phyloP scores from a whole-genome alignment of 2,113 vertebrate species.

The Pholis gunnellus region DNA sequence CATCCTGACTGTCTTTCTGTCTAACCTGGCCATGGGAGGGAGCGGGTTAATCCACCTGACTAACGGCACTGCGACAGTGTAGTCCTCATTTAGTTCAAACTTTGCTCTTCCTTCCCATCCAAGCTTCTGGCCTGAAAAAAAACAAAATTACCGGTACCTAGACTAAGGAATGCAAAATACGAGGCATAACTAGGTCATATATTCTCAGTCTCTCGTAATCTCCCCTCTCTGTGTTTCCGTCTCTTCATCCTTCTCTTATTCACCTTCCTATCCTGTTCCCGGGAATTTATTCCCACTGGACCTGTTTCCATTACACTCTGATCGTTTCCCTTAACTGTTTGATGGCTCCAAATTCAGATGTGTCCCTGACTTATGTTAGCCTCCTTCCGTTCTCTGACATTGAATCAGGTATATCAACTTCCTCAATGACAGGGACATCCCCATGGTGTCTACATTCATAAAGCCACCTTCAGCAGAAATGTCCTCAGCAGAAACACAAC shows the following conservation, averaged over 20 bases:
- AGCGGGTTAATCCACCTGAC: constrained; percentile 47
- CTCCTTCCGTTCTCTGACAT: constrained; percentile 14
- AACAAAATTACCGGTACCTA: constrained; percentile 54
- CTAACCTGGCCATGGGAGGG: constrained; percentile 29
- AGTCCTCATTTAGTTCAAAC: constrained; percentile 41
- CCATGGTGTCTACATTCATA: background rate
- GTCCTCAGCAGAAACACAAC: background rate
- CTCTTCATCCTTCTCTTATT: constrained; percentile 27
- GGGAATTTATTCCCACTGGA: constrained; percentile 51
- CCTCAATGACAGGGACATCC: background rate
- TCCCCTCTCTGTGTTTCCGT: constrained; percentile 4
- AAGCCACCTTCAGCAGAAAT: constrained; percentile 17
- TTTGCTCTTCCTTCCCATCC: constrained; percentile 19
- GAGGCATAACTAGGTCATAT: constrained; percentile 76
- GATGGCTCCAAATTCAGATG: constrained; percentile 42
- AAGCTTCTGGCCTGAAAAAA: constrained; percentile 27
- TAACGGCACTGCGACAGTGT: constrained; percentile 3
- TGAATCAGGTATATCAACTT: background rate
- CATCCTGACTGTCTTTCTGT: constrained; percentile 54
- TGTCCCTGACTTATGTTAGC: constrained; percentile 10
- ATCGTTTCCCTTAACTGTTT: constrained; percentile 46
- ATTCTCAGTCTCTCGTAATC: constrained; percentile 25
- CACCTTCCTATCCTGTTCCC: constrained; percentile 47
- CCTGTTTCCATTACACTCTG: constrained; percentile 41
- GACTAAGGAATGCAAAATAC: constrained; percentile 65